Evolutionary conservation across 1,140 invertebrate genomes (phyloP), one percentile per base, ranked within the genome.

Genomic region (Melanaphis sacchari): DNA sequence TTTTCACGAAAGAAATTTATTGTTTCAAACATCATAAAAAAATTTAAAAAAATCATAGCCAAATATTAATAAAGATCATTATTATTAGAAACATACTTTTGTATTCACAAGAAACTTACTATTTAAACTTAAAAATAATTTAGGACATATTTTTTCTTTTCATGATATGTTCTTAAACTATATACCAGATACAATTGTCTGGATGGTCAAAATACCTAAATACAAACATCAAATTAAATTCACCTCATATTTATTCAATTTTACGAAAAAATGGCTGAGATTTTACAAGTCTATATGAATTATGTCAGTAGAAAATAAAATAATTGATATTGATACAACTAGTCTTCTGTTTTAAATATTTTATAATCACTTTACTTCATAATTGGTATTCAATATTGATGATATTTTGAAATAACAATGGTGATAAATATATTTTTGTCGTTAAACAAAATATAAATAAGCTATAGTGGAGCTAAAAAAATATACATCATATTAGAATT

Each of bases 371-470:
- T 41, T 88, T 7, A 18, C 18, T 21, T 88, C 31, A 36, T 49
- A 43, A 18, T 88, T 88, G 40, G 9, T 41, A 26, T 84, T 82
- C 8, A 84, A 82, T 41, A 85, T 36, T 84, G 24, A 40, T 5
- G 40, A 87, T 49, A 88, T 88, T 88, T 43, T 43, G 1, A n/a
- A 43, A 87, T 87, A 43, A 87, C 43, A 87, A 87, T 87, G 59
- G 11, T 66, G n/a, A 7, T n/a, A 21, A 46, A 46, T 24, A 66
- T n/a, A 4, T n/a, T n/a, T 46, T 88, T 46, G 31, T 88, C 85
- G 18, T 46, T 46, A 31, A 46, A 49, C 43, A 88, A 31, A 88
- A 89, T 89, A 52, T 38, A 3, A 38, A 52, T 89, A 52, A 38
- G n/a, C 41, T 52, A 36, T 52, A 52, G 8, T 22, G 4, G 46